These are phyloP conservation scores for Bergia puertoricense DNA, from an alignment of 92 coral and sea anemone genomes.

Conservation along the genomic window DNA sequence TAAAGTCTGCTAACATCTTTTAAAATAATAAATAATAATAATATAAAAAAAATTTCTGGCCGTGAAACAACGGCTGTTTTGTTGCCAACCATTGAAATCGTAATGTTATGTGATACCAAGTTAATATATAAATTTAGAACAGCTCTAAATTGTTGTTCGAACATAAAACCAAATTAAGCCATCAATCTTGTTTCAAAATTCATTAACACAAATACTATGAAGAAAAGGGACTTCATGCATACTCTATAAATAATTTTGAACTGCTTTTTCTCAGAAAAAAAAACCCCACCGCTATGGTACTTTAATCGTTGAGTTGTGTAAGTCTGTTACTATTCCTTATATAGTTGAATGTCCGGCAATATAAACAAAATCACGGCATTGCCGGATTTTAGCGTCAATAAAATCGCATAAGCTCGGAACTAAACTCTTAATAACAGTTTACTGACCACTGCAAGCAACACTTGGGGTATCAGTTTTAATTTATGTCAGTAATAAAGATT, in stretches of 20 bases:
- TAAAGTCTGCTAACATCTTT: too few species aligned
- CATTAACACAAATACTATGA: too few species aligned
- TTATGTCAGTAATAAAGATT: not conserved
- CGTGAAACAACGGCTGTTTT: too few species aligned
- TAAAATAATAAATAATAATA: too few species aligned
- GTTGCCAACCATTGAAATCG: too few species aligned
- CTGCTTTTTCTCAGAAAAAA: not conserved
- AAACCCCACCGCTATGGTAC: not conserved
- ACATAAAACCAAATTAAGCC: too few species aligned
- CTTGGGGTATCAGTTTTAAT: not conserved
- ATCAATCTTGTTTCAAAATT: too few species aligned
- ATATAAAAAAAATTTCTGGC: too few species aligned
- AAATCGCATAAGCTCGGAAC: not conserved
- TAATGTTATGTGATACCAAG: too few species aligned
- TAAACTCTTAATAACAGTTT: not conserved
- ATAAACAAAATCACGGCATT: not conserved
- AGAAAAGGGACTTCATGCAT: not conserved
- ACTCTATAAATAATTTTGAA: too few species aligned
- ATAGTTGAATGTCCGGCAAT: not conserved
- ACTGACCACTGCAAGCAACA: not conserved
- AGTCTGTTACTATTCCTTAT: not conserved
- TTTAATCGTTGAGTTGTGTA: not conserved
- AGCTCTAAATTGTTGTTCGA: too few species aligned
- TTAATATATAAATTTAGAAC: too few species aligned
- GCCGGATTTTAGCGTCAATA: conserved; percentile 7